Conservation (phyloP, 2,113 vertebrate genomes). For the Corvus moneduloides region DNA sequence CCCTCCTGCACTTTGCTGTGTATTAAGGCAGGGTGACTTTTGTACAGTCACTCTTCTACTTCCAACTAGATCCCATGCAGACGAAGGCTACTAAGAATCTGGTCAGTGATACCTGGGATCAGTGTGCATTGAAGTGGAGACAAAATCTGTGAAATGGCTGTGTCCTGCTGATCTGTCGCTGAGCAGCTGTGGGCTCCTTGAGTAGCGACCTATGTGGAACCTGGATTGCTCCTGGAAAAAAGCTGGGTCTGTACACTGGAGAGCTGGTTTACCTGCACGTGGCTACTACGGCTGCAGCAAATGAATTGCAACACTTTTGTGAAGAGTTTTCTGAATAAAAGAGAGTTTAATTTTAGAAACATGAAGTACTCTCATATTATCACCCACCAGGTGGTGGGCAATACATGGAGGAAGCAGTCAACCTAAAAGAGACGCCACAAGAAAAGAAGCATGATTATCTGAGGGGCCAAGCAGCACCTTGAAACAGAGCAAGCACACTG, state of each 20-base stretch:
- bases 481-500: conserved; percentile 30
- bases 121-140: background rate
- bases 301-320: background rate
- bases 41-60: background rate
- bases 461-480: conserved; percentile 33
- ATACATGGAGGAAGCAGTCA: background rate
- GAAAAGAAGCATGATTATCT: background rate
- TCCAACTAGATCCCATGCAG: background rate
- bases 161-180: fast-evolving
- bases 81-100: background rate
- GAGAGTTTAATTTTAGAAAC: conserved; percentile 45
- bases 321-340: conserved; percentile 19
- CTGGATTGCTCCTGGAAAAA: background rate
- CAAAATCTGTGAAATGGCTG: background rate
- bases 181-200: background rate
- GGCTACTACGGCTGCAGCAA: background rate
- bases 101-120: background rate
- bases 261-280: background rate
- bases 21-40: background rate
- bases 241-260: background rate
- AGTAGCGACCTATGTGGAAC: fast-evolving
- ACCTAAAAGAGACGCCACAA: background rate
- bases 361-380: conserved; percentile 22
- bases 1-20: background rate
- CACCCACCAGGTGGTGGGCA: conserved; percentile 11